Conservation (phyloP, 2,888 invertebrate genomes). For the Epinotia brunnichana region DNA sequence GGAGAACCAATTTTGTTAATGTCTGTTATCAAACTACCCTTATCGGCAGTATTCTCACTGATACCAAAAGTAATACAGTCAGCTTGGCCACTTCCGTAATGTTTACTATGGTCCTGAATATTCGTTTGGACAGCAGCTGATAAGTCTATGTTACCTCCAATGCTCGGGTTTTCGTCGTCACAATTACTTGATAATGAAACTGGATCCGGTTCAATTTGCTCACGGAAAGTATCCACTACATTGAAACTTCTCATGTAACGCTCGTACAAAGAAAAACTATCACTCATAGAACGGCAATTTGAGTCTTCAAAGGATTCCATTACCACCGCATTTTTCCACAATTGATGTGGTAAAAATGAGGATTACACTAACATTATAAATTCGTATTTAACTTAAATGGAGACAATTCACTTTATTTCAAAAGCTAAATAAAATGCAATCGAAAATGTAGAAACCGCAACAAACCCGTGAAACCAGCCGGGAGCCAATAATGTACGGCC, state of each 20-base stretch:
- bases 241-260: slow-evolving; percentile 79
- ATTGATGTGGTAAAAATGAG: slow-evolving; percentile 31
- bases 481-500: too few relatives aligned
- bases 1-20: slow-evolving; percentile 64
- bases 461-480: too few relatives aligned
- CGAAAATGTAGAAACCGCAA: slow-evolving; percentile 25
- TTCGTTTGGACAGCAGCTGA: slow-evolving; percentile 61
- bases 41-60: slow-evolving; percentile 58
- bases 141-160: slow-evolving; percentile 71
- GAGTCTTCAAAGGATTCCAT: slow-evolving; percentile 80
- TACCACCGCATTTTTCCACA: slow-evolving; percentile 64
- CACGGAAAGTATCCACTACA: slow-evolving; percentile 65
- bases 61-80: slow-evolving; percentile 57
- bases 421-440: neutral
- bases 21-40: slow-evolving; percentile 61
- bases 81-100: slow-evolving; percentile 57
- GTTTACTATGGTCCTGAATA: slow-evolving; percentile 59
- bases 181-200: slow-evolving; percentile 56
- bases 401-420: slow-evolving; percentile 12
- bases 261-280: slow-evolving; percentile 78
- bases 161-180: slow-evolving; percentile 64
- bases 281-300: slow-evolving; percentile 77
- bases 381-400: neutral
- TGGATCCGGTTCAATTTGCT: slow-evolving; percentile 54
- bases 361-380: slow-evolving; percentile 13